Base-by-base conservation (phyloP, 2,113 vertebrate species). In the Trogon surrucura region DNA sequence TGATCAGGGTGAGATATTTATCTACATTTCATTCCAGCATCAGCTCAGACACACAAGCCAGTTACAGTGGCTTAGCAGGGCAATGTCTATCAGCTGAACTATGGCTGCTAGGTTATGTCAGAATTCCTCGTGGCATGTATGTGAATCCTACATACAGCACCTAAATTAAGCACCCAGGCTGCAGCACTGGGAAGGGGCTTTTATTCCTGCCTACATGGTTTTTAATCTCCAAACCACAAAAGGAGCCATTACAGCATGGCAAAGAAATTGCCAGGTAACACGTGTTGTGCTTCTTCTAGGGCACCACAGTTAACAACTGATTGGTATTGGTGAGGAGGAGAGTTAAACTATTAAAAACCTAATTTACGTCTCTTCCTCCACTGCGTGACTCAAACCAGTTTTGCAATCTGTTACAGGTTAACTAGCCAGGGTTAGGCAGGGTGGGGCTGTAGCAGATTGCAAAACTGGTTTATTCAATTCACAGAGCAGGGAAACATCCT, bases 331-430 rank as follows among this genome's bases (percentile, higher is more conserved):
- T 22, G 20, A 67, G 34, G 60, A 89, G 56, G 8, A 69, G 61
- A 93, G 78, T 13, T 54, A 72, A 80, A 80, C 45, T 47, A 23
- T 73, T 77, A 82, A 94, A 74, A 92, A 21, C 17, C 34, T 36
- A 45, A 79, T 81, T 92, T 79, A 74, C 0, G 4, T 44, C 61
- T 93, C 81, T 74, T 64, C 69, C 96, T 67, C 61, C 83, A 50
- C 61, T 3, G 73, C 53, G 67, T 84, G 95, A 96, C 90, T 95
- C 90, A 97, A 96, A 95, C 92, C 90, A 91, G 93, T 97, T 97
- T 92, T 96, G 96, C 96, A 96, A 91, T 95, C 95, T 89, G 92
- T 93, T 96, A 95, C 90, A 95, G 96, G 95, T 97, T 96, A 97
- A 97, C 96, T 70, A 93, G 94, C 53, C 85, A 65, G 90, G 92